Evolutionary conservation across 2,797 vertebrate genomes (phyloP), one percentile per base, ranked within the genome.

Genomic region (Thaleichthys pacificus): DNA sequence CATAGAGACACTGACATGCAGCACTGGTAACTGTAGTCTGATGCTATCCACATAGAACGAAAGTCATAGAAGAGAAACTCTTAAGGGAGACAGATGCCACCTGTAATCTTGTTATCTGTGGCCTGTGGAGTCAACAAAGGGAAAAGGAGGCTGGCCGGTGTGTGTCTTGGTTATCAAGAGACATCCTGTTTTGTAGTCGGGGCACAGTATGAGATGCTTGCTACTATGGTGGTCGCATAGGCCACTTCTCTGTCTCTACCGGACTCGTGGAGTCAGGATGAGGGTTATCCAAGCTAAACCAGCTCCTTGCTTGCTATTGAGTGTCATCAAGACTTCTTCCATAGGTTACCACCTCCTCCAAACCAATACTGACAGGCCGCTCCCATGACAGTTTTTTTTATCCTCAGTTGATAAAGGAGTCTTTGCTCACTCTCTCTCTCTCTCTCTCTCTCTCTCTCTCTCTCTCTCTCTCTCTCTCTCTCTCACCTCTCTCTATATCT

Each of bases 11-110:
- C 30, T 73, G 79, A 83, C 76, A 75, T 61, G 61, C 68, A n/a
- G 69, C 32, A 74, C 81, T 64, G 49, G 66, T 51, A 54, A 71
- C 65, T 76, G 77, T 81, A 68, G 76, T 77, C 76, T 67, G 47
- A 75, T 63, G 64, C 79, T 54, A 62, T 70, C 21, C 72, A 71
- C 5, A 61, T 69, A 61, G 77, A 66, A 73, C 63, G 60, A 62
- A 14, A 69, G 71, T 76, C 79, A 74, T 72, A 78, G 68, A 78
- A 64, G 71, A 76, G n/a, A 15, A 56, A 64, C 71, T 84, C 75
- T 77, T 69, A 26, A 68, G 75, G 80, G 74, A 77, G 77, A 84
- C 82, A 78, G 73, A 82, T 86, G 85, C 76, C 81, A 78, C 77
- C 79, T 80, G 77, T 77, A 61, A 82, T 87, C 75, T 81, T 80